Evolutionary conservation across 2,888 invertebrate species (phyloP).

Genomic region (Apotomis betuletana): DNA sequence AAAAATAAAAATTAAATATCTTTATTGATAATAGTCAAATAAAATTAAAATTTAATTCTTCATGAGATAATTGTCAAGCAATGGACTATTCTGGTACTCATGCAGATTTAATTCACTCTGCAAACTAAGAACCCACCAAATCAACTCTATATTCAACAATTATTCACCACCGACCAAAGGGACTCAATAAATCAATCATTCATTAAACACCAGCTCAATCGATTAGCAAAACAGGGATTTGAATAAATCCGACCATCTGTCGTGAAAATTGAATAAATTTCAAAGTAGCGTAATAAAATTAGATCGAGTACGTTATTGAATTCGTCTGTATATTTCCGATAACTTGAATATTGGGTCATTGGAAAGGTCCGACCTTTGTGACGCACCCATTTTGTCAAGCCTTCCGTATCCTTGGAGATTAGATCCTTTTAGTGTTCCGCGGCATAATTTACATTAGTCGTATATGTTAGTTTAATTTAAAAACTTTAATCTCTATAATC

Average conservation of each 20-base stretch:
- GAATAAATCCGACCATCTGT: constrained; percentile 26
- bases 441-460: background rate
- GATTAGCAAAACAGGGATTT: constrained; percentile 20
- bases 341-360: constrained; percentile 40
- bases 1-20: no score
- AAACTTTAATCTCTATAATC: no score
- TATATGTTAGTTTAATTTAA: no score
- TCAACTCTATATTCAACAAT: background rate
- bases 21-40: no score
- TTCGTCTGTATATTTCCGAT: constrained; percentile 24
- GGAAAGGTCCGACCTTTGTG: constrained; percentile 37
- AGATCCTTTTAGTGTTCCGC: constrained; percentile 14
- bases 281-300: constrained; percentile 36
- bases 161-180: background rate
- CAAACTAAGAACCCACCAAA: no score
- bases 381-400: constrained; percentile 34
- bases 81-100: background rate
- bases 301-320: constrained; percentile 18
- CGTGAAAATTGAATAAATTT: constrained; percentile 29
- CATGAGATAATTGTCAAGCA: background rate
- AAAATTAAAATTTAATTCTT: no score
- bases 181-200: constrained; percentile 1
- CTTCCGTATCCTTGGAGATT: constrained; percentile 26
- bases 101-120: no score
- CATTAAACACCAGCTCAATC: constrained; percentile 8